These are phyloP conservation scores for Apteryx owenii DNA, from an alignment of 2,113 vertebrate species.

Conservation along the genomic window DNA sequence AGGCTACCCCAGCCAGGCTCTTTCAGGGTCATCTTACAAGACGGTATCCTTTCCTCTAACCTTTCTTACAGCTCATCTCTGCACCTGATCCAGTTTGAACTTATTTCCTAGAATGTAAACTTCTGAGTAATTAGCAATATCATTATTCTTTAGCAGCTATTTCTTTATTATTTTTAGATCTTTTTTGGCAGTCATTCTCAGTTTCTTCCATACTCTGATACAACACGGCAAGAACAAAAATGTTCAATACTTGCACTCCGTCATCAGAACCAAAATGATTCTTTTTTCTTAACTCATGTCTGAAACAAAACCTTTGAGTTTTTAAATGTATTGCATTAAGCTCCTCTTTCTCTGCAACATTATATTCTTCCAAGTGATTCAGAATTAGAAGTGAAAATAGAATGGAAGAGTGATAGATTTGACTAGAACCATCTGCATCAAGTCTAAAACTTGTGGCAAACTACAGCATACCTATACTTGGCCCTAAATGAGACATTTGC, in stretches of 20 bases:
- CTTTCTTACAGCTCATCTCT: background rate
- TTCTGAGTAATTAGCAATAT: background rate
- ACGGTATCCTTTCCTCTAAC: background rate
- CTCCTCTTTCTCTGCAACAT: background rate
- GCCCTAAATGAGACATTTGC: background rate
- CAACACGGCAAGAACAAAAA: background rate
- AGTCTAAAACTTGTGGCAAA: background rate
- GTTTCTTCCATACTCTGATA: background rate
- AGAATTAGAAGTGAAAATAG: background rate
- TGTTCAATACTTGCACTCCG: background rate
- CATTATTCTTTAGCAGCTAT: background rate
- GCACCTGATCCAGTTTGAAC: background rate
- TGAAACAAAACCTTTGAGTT: background rate
- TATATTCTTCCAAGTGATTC: background rate
- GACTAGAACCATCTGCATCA: background rate
- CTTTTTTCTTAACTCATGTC: background rate
- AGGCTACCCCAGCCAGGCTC: background rate
- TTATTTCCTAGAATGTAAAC: background rate
- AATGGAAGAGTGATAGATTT: background rate
- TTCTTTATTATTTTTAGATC: background rate
- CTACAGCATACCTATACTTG: accelerated
- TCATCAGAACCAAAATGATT: background rate
- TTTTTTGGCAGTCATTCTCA: background rate
- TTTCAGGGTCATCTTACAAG: background rate
- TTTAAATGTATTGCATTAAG: background rate